A percentile compares a stretch with the other conserved stretches of the same genome.
Evolutionary conservation across 2,797 vertebrate species (phyloP).

Genomic region (Pseudocheirus occidentalis): DNA sequence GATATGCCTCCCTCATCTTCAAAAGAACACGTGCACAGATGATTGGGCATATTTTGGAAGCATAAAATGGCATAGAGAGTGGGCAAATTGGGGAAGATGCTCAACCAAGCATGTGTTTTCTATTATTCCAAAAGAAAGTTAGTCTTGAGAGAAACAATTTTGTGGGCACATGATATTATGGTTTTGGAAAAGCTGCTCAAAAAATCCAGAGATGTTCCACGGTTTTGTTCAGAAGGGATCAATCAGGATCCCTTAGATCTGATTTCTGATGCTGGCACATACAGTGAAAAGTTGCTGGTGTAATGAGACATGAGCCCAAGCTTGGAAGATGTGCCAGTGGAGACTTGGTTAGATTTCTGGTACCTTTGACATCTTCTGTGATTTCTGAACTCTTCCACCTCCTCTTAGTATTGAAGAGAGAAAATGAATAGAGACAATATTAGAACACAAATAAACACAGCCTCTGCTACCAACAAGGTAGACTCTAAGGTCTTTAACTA

Average conservation of each 20-base stretch:
- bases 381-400: slow-evolving; percentile 37
- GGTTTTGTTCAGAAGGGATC: slow-evolving; percentile 22
- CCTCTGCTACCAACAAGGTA: not conserved
- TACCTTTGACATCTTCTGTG: slow-evolving; percentile 54
- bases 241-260: slow-evolving; percentile 1
- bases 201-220: not conserved
- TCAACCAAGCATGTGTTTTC: slow-evolving; percentile 76
- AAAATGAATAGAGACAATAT: not conserved
- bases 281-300: not conserved
- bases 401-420: slow-evolving; percentile 16
- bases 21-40: slow-evolving; percentile 76
- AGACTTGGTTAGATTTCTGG: slow-evolving; percentile 29
- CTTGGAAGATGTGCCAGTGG: slow-evolving; percentile 34
- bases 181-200: not conserved
- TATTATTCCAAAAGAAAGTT: slow-evolving; percentile 73
- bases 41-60: slow-evolving; percentile 69
- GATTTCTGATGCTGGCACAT: slow-evolving; percentile 17
- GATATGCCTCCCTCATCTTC: slow-evolving; percentile 84
- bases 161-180: not conserved
- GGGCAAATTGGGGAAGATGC: not conserved
- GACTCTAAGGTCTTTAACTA: too few species aligned
- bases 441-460: slow-evolving; percentile 36
- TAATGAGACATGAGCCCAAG: not conserved
- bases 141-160: not conserved
- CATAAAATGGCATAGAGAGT: slow-evolving; percentile 51